A percentile compares a stretch with the other conserved stretches of the same genome.
phyloP scores from a whole-genome alignment of 2,888 invertebrate species.

The Pelosia muscerda region DNA sequence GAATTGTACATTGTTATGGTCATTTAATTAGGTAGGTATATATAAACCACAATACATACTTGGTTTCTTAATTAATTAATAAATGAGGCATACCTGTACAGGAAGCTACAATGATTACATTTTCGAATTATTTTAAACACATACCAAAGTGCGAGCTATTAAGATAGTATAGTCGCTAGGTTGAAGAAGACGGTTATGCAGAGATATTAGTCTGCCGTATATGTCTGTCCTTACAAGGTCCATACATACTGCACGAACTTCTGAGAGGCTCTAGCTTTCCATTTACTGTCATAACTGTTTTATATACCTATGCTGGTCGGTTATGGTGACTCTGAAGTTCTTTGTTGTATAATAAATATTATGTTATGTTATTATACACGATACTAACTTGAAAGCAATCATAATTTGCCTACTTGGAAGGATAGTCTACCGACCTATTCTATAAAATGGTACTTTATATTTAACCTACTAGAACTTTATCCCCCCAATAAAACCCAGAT shows the following conservation, averaged over 20 bases:
- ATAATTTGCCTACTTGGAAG: too few species aligned
- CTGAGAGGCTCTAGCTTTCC: background rate
- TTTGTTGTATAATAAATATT: background rate
- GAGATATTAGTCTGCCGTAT: background rate
- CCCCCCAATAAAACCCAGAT: background rate
- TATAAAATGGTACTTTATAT: background rate
- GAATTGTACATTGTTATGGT: conserved; percentile 8
- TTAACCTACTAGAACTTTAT: background rate
- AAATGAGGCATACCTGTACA: background rate
- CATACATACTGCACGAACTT: too few species aligned
- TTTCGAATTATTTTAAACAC: too few species aligned
- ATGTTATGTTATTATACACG: too few species aligned
- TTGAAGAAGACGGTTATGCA: background rate
- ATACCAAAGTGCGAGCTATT: too few species aligned
- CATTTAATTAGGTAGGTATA: conserved; percentile 6
- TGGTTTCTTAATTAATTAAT: conserved; percentile 13
- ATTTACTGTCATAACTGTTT: background rate
- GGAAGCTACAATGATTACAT: background rate
- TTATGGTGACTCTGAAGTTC: background rate
- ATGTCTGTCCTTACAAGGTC: too few species aligned
- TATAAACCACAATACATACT: conserved; percentile 33
- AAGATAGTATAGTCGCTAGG: too few species aligned
- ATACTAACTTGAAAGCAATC: too few species aligned
- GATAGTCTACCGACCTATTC: background rate
- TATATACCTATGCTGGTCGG: background rate